Percentiles rank a stretch among this genome's conserved stretches.
Conservation (phyloP, 2,888 invertebrate species). For the Phania funesta region DNA sequence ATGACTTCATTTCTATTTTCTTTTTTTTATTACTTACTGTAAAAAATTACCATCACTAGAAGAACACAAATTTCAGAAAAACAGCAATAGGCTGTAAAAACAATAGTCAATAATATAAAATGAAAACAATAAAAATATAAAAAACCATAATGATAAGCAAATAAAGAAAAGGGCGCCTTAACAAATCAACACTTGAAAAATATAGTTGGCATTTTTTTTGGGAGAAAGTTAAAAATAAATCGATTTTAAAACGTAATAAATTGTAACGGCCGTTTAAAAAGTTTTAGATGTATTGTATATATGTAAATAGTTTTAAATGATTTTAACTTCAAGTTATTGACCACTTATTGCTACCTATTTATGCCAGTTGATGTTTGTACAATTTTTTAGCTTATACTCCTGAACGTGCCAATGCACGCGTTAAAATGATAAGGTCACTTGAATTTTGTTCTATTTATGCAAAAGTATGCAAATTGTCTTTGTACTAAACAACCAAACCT, state of each 20-base stretch:
- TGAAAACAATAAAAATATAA: constrained; percentile 21
- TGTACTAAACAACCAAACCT: neutral
- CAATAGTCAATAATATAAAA: constrained; percentile 31
- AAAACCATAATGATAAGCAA: constrained; percentile 41
- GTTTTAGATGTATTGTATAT: neutral
- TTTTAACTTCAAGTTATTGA: neutral
- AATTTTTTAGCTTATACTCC: neutral
- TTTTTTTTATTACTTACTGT: constrained; percentile 27
- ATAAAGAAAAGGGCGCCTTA: constrained; percentile 40
- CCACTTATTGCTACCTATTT: constrained; percentile 16
- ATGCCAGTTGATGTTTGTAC: neutral
- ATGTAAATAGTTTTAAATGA: neutral
- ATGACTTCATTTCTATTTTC: constrained; percentile 37
- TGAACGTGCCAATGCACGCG: neutral
- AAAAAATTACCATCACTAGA: constrained; percentile 41
- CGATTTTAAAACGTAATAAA: neutral
- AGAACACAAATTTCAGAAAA: neutral
- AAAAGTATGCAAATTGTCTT: neutral
- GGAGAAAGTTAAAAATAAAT: neutral
- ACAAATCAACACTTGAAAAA: neutral
- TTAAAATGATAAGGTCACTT: neutral
- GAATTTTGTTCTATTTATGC: neutral
- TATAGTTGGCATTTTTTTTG: too few relatives aligned
- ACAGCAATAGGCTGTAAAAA: neutral
- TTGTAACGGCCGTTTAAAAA: neutral